phyloP scores from a whole-genome alignment of 2,797 vertebrate genomes.

The Sphenodon punctatus region DNA sequence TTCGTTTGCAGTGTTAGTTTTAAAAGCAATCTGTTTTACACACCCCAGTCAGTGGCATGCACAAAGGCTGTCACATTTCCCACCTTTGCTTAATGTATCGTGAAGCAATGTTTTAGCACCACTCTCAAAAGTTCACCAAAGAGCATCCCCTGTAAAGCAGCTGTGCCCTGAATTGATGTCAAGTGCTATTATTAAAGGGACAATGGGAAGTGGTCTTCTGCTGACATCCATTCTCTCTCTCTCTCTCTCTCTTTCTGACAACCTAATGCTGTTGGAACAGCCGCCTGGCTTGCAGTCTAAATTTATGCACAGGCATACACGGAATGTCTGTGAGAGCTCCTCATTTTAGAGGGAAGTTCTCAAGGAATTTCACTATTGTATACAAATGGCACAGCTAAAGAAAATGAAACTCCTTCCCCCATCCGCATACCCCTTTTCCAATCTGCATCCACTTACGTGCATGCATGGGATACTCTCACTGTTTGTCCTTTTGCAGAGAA shows the following conservation, averaged over 20 bases:
- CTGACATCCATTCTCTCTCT: constrained; percentile 28
- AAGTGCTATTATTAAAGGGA: constrained; percentile 19
- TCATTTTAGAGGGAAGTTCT: neutral
- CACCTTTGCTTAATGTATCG: neutral
- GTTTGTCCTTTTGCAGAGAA: neutral
- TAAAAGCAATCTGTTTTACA: neutral
- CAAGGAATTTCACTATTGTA: neutral
- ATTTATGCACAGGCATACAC: neutral
- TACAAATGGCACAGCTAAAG: neutral
- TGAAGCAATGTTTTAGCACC: neutral
- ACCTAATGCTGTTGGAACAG: neutral
- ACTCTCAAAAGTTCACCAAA: neutral
- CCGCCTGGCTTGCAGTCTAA: neutral
- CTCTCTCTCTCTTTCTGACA: constrained; percentile 9
- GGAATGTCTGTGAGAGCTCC: neutral
- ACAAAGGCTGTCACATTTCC: neutral
- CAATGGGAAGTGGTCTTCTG: neutral
- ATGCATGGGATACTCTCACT: neutral
- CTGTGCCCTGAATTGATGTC: constrained; percentile 20
- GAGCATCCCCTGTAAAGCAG: neutral
- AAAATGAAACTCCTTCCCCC: neutral
- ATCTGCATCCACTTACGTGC: neutral
- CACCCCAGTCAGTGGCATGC: neutral
- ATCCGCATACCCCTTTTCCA: neutral
- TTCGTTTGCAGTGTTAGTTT: neutral